These are phyloP conservation scores for Acanthurus lineatus DNA, from an alignment of 2,797 vertebrate species.

Conservation along the genomic window DNA sequence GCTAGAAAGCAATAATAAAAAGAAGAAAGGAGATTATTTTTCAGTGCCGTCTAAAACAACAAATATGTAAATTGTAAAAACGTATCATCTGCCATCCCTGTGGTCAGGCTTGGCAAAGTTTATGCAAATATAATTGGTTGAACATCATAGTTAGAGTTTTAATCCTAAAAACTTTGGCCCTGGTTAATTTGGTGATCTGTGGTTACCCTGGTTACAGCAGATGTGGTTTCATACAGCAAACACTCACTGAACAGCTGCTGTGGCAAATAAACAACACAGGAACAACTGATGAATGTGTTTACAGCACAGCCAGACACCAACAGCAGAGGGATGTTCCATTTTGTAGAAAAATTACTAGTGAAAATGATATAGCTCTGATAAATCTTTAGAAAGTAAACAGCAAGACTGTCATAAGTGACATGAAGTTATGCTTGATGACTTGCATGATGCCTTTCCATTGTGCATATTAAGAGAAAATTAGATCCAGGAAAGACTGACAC, in stretches of 20 bases:
- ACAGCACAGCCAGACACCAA: background rate
- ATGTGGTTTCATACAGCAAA: background rate
- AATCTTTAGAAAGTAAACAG: background rate
- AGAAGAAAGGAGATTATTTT: background rate
- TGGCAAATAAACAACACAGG: background rate
- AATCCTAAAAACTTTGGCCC: background rate
- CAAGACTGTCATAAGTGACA: background rate
- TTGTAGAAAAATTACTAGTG: background rate
- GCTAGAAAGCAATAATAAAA: background rate
- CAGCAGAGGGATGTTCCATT: background rate
- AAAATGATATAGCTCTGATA: background rate
- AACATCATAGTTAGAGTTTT: background rate
- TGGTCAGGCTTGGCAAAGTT: background rate
- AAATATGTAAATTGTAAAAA: background rate
- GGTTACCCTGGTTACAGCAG: background rate
- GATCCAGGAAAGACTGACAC: background rate
- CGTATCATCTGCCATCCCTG: background rate
- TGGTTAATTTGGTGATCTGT: background rate
- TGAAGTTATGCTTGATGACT: background rate
- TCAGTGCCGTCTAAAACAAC: background rate
- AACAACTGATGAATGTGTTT: background rate
- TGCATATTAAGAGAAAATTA: too few species aligned
- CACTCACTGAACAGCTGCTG: background rate
- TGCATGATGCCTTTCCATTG: background rate
- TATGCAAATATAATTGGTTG: background rate